phyloP scores from a whole-genome alignment of 1,140 invertebrate genomes.

The Pectinophora gossypiella region DNA sequence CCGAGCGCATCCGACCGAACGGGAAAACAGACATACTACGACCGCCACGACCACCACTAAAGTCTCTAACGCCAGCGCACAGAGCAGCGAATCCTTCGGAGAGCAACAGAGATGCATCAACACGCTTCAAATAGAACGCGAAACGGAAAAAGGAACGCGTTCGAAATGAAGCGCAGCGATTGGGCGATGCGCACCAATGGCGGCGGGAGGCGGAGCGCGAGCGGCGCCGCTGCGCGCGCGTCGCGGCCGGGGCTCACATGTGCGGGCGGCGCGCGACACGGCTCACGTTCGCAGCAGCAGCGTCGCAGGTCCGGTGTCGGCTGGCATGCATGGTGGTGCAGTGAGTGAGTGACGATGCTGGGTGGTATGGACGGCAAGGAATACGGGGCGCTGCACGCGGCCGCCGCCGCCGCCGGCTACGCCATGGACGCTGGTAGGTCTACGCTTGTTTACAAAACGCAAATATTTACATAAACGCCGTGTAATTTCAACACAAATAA shows the following conservation, averaged over 20 bases:
- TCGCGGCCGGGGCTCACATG: conserved; percentile 27
- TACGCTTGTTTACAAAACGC: no score
- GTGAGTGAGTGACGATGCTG: conserved; percentile 57
- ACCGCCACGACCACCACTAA: not conserved
- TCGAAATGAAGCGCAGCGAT: conserved; percentile 67
- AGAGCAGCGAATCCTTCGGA: conserved; percentile 23
- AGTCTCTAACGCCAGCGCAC: not conserved
- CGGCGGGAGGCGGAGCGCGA: conserved; percentile 44
- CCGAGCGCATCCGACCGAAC: conserved; percentile 64
- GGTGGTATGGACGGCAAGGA: conserved; percentile 68
- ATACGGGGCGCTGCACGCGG: conserved; percentile 64
- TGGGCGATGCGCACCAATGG: conserved; percentile 61
- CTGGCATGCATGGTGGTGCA: conserved; percentile 2
- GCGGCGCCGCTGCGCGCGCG: conserved; percentile 16
- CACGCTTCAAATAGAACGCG: conserved; percentile 67
- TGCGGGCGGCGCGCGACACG: conserved; percentile 35
- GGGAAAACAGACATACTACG: conserved; percentile 59
- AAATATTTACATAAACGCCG: no score
- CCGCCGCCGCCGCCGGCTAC: conserved; percentile 57
- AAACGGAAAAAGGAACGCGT: conserved; percentile 65
- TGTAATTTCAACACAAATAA: no score
- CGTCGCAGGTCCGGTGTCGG: conserved; percentile 19
- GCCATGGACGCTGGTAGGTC: conserved; percentile 49
- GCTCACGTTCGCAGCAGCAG: conserved; percentile 15
- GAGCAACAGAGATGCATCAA: conserved; percentile 38